Evolutionary conservation across 2,797 vertebrate genomes (phyloP), one percentile per base, ranked within the genome.

Genomic region (Hipposideros larvatus): DNA sequence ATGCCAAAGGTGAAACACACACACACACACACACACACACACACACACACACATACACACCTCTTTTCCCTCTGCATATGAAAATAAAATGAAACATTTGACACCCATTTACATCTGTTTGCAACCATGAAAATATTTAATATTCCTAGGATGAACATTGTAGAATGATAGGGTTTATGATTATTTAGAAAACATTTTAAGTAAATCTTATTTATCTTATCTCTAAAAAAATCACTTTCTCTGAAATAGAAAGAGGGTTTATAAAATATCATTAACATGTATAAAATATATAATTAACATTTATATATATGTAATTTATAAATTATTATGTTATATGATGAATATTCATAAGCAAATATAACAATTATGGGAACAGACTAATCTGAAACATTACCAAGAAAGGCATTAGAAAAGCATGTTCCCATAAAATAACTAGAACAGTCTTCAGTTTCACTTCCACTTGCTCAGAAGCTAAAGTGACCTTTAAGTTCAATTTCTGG

Each of bases 371-470:
- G 24, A 63, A 53, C 0, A 74, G 43, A 71, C 28, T 66, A 84
- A 80, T 57, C 70, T 91, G 74, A 78, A 95, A 65, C 21, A 84
- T 61, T 57, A 92, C 15, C 24, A 34, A 91, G 48, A 94, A 84
- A 37, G 6, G 10, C 34, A 68, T 78, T 68, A 24, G 37, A 70
- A 70, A 86, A 83, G 13, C 22, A 71, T 79, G 87, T 97, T 96
- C 46, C 73, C 91, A 75, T 86, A 79, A 87, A 77, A 70, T 84
- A 87, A 43, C 65, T 70, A 84, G 18, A 93, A 86, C 19, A 51
- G 34, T 83, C n/a, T 57, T 95, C 34, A 68, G 65, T 96, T 96
- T 94, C 83, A 95, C 90, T 96, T 94, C 48, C 51, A 90, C 61
- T 97, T 95, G 46, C 51, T 93, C 79, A 94, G 84, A 92, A 96